A percentile compares a stretch with the other conserved stretches of the same genome.
These are phyloP conservation scores for Sapajus apella DNA, from an alignment of 2,113 vertebrate genomes.

Conservation along the genomic window DNA sequence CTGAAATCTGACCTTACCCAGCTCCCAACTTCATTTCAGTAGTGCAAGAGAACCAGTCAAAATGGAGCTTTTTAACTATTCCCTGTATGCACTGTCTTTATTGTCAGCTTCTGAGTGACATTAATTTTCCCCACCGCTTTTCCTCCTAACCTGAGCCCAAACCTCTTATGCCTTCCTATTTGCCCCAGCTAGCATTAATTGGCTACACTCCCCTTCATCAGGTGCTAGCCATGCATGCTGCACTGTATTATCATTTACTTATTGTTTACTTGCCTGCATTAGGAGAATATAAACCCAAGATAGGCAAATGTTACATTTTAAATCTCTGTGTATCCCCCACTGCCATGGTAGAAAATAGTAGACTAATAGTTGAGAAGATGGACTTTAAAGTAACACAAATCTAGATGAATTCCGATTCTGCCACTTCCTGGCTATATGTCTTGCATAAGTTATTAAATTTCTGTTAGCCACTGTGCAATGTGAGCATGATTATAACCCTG, in stretches of 20 bases:
- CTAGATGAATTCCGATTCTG: slow-evolving; percentile 23
- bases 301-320: not conserved
- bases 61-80: not conserved
- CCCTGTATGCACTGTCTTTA: not conserved
- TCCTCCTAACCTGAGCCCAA: not conserved
- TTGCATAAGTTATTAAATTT: not conserved
- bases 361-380: not conserved
- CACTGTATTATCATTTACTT: not conserved
- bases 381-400: not conserved
- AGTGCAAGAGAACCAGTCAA: not conserved
- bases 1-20: not conserved
- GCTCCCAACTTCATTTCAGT: not conserved
- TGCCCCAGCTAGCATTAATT: not conserved
- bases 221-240: not conserved
- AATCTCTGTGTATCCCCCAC: not conserved
- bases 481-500: not conserved
- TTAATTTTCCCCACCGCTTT: not conserved
- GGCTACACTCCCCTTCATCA: not conserved
- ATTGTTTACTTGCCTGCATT: not conserved
- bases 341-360: not conserved
- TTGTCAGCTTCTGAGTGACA: not conserved
- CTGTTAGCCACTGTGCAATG: not conserved
- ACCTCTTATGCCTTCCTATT: not conserved
- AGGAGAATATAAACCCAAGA: not conserved
- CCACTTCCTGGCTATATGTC: not conserved